Evolutionary conservation across 2,113 vertebrate genomes (phyloP), one percentile per base, ranked within the genome.

Genomic region (Hiodon tergisus): DNA sequence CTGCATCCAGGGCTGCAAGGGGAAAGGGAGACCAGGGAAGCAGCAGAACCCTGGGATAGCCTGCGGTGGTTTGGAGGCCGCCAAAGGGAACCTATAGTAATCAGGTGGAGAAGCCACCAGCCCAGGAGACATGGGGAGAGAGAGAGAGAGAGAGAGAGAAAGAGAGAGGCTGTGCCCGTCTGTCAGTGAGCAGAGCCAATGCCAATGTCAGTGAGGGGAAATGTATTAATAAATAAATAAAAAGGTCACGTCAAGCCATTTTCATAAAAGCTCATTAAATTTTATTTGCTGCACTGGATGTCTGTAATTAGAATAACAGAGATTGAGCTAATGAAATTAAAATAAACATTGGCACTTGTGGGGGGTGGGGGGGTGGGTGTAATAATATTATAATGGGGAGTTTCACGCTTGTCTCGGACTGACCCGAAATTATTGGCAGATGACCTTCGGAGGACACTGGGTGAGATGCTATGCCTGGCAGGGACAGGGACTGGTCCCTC

Each of bases 181-280:
- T 66, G 31, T 47, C 16, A 3, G 61, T 2, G 61, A 5, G 16
- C 6, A 11, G 31, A 48, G 63, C 63, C 31, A 8, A n/a, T 48
- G 63, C 62, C 16, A 46, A 13, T n/a, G 17, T n/a, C 31, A 10
- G 9, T 9, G 31, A 66, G 10, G 72, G 71, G 69, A 60, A 80
- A 73, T 79, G 76, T 80, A 85, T 82, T 71, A 85, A 89, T 87
- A 85, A 83, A 72, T 81, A 81, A 88, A 89, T 31, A 31, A 31
- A 31, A 31, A 31, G 85, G 87, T 88, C 87, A 87, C 77, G 79
- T 86, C 81, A 78, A 83, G 78, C 80, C 76, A 79, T 81, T 87
- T 86, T 86, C 84, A 86, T 84, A 83, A 88, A 89, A 89, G 77
- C 86, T 87, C 86, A 89, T 91, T 89, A 89, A 84, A 78, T 86